Evolutionary conservation across 1,140 invertebrate genomes (phyloP), one percentile per base, ranked within the genome.

Genomic region (Leptoteleia sp.): DNA sequence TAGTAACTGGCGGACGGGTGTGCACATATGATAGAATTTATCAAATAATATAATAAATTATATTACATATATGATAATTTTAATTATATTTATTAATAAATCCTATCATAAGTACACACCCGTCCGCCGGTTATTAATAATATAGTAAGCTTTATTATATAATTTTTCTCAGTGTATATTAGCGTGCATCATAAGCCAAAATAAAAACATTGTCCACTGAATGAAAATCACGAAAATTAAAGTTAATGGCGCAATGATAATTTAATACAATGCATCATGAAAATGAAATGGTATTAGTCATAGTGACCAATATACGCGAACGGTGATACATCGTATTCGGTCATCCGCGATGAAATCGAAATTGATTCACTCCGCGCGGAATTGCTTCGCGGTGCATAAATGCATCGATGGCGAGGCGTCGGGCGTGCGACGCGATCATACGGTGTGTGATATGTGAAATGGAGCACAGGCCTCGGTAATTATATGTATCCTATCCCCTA

Each of bases 381-480:
- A 82, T 84, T 82, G 77, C 78, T 78, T 81, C 73, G 75, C 71
- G 68, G 73, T 78, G 77, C 77, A 72, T 80, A 80, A 78, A 80
- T 65, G 64, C 76, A 68, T 76, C 76, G 59, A 82, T 72, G 79
- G 70, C 76, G 81, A 86, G 85, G 87, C 85, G 87, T 86, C 80
- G 79, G 82, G 81, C 83, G 84, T 88, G 81, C 86, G 87, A 89
- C 85, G 85, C 83, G 86, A 88, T 88, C 88, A 87, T 81, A 86
- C 83, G 85, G 82, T 86, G 87, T 83, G 85, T 82, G 85, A 89
- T 85, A 84, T 87, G 88, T 88, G 87, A 89, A 89, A 89, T 88
- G 86, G 87, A 88, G 85, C 88, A 86, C 81, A 72, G 79, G 52
- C 81, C 78, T 77, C 82, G 82, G 85, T 89, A 89, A 89, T 89